Percentiles rank a stretch among this genome's conserved stretches.
These are phyloP conservation scores for Anabacerthia variegaticeps DNA, from an alignment of 2,797 vertebrate genomes.

Conservation along the genomic window DNA sequence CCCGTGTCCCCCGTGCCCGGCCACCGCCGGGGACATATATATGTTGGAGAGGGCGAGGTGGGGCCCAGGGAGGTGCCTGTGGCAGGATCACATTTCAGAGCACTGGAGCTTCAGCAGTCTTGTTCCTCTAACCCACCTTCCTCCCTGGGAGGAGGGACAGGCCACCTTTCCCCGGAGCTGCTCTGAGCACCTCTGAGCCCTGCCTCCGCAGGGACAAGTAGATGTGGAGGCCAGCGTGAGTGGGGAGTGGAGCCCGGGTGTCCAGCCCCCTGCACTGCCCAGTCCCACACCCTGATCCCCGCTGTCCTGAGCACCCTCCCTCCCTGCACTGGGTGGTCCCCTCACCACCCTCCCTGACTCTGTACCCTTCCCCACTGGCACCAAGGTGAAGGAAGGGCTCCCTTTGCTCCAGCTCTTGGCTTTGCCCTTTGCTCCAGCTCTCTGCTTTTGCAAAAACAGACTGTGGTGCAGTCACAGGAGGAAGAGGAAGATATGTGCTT, in stretches of 20 bases:
- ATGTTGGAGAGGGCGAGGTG: not conserved
- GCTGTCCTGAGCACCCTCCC: not conserved
- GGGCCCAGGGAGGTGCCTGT: conserved; percentile 53
- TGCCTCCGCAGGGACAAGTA: not conserved
- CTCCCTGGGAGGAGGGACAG: not conserved
- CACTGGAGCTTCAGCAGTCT: not conserved
- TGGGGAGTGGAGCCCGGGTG: not conserved
- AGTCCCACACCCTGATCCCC: not conserved
- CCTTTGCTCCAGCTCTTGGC: not conserved
- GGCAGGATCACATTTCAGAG: conserved; percentile 49
- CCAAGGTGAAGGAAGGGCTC: not conserved
- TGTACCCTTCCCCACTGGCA: not conserved
- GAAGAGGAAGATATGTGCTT: not conserved
- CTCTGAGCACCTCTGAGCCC: not conserved
- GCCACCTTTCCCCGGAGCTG: not conserved
- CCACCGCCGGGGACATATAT: not conserved
- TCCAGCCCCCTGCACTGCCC: conserved; percentile 20
- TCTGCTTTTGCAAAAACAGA: not conserved
- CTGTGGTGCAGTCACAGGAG: not conserved
- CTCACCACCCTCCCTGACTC: accelerated
- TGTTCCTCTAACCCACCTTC: not conserved
- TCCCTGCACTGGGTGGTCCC: not conserved
- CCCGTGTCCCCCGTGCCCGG: accelerated
- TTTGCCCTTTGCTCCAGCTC: not conserved
- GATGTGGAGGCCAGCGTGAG: not conserved